phyloP scores from a whole-genome alignment of 2,797 vertebrate genomes.

The Delichon dasypus region DNA sequence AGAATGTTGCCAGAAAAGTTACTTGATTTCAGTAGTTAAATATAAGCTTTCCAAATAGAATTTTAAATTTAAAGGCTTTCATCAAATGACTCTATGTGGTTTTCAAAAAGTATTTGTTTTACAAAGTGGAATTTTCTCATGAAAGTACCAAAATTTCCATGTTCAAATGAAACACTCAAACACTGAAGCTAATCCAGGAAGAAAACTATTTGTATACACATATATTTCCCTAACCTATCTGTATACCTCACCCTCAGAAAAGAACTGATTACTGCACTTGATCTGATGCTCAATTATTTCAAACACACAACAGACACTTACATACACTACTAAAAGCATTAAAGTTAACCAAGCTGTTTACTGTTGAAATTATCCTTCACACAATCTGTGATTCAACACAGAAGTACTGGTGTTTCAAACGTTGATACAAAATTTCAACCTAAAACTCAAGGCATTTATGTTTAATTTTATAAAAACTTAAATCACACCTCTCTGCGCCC shows the following conservation, averaged over 20 bases:
- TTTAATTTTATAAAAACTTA: background rate
- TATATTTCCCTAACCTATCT: background rate
- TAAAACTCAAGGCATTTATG: background rate
- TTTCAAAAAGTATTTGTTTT: background rate
- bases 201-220: background rate
- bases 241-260: background rate
- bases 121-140: background rate
- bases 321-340: background rate
- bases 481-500: background rate
- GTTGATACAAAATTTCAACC: background rate
- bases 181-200: background rate
- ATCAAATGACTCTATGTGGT: background rate
- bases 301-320: background rate
- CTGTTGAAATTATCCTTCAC: background rate
- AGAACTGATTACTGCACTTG: background rate
- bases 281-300: background rate
- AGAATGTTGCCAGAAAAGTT: background rate
- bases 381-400: background rate
- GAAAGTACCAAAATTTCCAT: background rate
- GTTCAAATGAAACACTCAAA: background rate
- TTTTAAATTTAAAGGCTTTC: background rate
- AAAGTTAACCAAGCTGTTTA: background rate
- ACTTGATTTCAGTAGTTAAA: slow-evolving; percentile 16
- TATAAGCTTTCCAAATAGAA: slow-evolving; percentile 1
- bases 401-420: background rate